Percentiles rank a stretch among this genome's conserved stretches.
These are phyloP conservation scores for Cryptocephalus moraei DNA, from an alignment of 2,888 invertebrate genomes.

Conservation along the genomic window DNA sequence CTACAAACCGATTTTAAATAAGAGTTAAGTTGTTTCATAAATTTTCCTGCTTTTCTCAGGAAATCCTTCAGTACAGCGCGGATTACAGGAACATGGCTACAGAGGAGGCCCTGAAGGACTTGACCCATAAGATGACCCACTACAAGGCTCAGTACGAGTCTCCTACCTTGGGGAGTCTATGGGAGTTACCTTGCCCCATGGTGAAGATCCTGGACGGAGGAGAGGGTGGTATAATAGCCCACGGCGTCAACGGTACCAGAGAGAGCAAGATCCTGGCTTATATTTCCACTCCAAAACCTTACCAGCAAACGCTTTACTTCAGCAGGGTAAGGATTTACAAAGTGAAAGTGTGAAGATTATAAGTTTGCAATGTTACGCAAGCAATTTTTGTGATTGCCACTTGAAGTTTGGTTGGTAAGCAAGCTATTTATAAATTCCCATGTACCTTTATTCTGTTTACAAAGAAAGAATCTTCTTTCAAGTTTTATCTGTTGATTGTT, in stretches of 20 bases:
- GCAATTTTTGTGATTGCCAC: too few species aligned
- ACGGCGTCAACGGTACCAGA: constrained; percentile 65
- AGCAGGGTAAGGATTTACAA: constrained; percentile 57
- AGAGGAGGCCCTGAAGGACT: constrained; percentile 68
- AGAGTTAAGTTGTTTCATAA: too few species aligned
- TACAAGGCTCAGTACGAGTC: constrained; percentile 75
- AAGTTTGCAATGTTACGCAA: too few species aligned
- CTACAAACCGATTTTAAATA: too few species aligned
- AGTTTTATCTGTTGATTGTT: too few species aligned
- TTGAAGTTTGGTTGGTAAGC: too few species aligned
- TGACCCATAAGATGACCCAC: constrained; percentile 72
- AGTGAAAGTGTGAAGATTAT: too few species aligned
- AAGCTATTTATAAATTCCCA: too few species aligned
- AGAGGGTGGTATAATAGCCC: constrained; percentile 59
- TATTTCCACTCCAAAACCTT: constrained; percentile 73
- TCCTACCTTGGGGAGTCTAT: constrained; percentile 45
- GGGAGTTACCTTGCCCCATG: constrained; percentile 40
- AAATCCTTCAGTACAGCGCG: constrained; percentile 76
- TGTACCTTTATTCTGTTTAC: too few species aligned
- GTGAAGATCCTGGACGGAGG: constrained; percentile 47
- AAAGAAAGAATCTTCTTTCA: too few species aligned
- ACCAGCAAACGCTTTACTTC: constrained; percentile 80
- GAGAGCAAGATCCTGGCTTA: constrained; percentile 81
- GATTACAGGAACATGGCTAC: constrained; percentile 77
- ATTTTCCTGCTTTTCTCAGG: constrained; percentile 27